Evolutionary conservation across 2,797 vertebrate species (phyloP), one percentile per base, ranked within the genome.

Genomic region (Gouania willdenowi): DNA sequence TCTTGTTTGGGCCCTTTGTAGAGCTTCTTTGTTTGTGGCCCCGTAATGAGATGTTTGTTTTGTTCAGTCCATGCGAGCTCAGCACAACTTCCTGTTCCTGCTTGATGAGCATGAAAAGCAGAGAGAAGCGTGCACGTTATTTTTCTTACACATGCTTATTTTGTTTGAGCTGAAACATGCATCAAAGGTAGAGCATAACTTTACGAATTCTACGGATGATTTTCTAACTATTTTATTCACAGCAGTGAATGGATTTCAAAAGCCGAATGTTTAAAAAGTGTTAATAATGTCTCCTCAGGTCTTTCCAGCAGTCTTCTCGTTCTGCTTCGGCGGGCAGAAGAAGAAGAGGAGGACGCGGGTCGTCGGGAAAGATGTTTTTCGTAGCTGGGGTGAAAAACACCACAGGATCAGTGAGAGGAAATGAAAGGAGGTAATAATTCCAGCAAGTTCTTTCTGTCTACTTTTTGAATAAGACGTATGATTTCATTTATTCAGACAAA

Each of bases 361-460:
- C 85, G 71, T 72, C 86, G 41, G 85, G 87, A 89, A 94, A 90
- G 80, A 98, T 97, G 94, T 95, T 97, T 85, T 93, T 97, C 81
- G 90, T 93, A 86, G 90, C 93, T 57, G 93, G 93, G 61, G 88
- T 86, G 74, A 94, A 69, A 88, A 87, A 75, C 75, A 66, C 71
- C 74, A 87, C 66, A 74, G 87, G 62, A 78, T 87, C 73, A 45
- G 60, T 57, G 1, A 20, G 49, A 45, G 91, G 90, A 3, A 88
- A 87, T 65, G 91, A 93, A 71, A 93, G 90, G 82, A 92, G 93
- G 93, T 97, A 92, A 85, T 20, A n/a, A 8, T 26, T 60, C 10
- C n/a, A n/a, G n/a, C n/a, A n/a, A n/a, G n/a, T n/a, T n/a, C n/a
- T n/a, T n/a, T n/a, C n/a, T n/a, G n/a, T n/a, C n/a, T n/a, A n/a